A percentile compares a stretch with the other conserved stretches of the same genome.
Evolutionary conservation across 2,113 vertebrate species (phyloP).

Genomic region (Psephotus haematonotus): DNA sequence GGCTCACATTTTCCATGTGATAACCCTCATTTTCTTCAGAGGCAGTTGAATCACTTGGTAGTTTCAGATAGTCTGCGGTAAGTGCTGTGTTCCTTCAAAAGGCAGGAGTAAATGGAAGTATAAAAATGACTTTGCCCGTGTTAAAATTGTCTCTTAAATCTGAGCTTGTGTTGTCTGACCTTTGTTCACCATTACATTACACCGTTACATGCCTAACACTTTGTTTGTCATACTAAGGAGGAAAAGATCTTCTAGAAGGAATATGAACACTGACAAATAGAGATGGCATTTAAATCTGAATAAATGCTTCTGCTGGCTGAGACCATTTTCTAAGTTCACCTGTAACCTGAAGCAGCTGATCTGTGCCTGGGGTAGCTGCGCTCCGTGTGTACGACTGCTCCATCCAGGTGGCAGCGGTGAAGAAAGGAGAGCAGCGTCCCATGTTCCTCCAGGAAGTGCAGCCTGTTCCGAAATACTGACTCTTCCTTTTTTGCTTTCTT

Average conservation of each 20-base stretch:
- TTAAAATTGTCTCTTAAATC: neutral
- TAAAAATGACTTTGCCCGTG: neutral
- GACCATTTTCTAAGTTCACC: neutral
- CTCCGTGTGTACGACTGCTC: accelerated
- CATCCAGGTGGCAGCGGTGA: accelerated
- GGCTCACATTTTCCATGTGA: accelerated
- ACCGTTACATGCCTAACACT: neutral
- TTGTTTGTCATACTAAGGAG: neutral
- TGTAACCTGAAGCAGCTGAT: neutral
- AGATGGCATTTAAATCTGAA: neutral
- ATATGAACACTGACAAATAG: neutral
- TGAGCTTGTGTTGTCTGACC: neutral
- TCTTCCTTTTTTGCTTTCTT: neutral
- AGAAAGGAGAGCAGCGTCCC: accelerated
- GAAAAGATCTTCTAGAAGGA: neutral
- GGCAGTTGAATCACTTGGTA: neutral
- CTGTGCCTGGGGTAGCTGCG: neutral
- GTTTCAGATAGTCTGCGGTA: neutral
- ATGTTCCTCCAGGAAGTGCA: neutral
- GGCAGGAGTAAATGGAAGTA: neutral
- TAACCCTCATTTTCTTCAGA: neutral
- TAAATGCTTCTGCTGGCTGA: neutral
- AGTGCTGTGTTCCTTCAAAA: neutral
- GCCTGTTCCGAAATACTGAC: neutral
- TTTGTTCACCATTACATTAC: neutral